Evolutionary conservation across 2,797 vertebrate species (phyloP).

Genomic region (Gymnothorax reevesii): DNA sequence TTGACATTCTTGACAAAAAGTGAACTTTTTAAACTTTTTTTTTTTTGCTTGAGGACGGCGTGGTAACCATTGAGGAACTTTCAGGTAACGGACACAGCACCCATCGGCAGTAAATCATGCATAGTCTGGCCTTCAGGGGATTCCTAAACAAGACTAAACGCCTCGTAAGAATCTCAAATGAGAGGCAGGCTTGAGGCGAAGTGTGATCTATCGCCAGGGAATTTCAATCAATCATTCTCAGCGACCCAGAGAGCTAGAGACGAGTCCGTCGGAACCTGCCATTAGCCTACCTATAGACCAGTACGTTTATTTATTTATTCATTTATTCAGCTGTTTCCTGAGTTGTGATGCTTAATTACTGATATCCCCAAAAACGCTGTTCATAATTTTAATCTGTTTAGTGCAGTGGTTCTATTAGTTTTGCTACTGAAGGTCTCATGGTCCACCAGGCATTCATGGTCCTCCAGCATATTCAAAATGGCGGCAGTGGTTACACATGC

Average conservation of each 20-base stretch:
- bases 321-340: too few species aligned
- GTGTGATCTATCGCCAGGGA: neutral
- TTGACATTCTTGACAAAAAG: neutral
- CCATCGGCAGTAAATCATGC: neutral
- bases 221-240: neutral
- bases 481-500: too few species aligned
- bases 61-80: neutral
- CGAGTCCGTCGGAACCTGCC: neutral
- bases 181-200: neutral
- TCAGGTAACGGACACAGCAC: neutral
- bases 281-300: neutral
- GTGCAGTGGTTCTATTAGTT: too few species aligned
- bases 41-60: neutral
- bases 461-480: too few species aligned
- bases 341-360: neutral
- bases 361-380: neutral
- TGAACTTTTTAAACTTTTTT: neutral
- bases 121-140: neutral
- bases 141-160: neutral
- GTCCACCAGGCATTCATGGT: too few species aligned
- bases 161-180: neutral
- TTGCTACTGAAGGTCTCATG: too few species aligned
- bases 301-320: neutral
- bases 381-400: too few species aligned
- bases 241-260: neutral